Conservation (phyloP, 2,113 vertebrate species). For the Lepisosteus osseus region DNA sequence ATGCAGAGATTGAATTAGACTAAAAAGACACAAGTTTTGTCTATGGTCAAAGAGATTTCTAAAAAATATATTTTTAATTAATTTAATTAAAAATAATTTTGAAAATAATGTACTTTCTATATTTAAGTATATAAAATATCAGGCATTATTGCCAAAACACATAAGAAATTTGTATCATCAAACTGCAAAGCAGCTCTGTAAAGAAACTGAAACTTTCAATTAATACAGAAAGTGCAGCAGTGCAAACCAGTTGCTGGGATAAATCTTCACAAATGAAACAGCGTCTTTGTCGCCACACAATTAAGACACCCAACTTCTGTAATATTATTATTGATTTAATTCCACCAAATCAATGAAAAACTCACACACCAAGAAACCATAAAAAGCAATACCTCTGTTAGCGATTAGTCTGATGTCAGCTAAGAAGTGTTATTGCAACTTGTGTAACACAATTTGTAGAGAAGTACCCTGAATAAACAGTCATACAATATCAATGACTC, state of each 20-base stretch:
- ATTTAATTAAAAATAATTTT: background rate
- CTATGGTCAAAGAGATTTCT: too few relatives aligned
- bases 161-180: background rate
- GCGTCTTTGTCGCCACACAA: background rate
- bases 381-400: slow-evolving; percentile 14
- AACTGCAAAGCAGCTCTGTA: background rate
- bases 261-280: background rate
- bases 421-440: slow-evolving; percentile 3
- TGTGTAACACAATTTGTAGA: slow-evolving; percentile 3
- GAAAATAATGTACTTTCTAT: too few relatives aligned
- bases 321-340: slow-evolving; percentile 41
- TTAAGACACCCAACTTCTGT: slow-evolving; percentile 20
- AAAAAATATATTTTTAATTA: background rate
- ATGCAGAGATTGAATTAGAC: background rate
- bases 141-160: background rate
- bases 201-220: background rate
- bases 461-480: slow-evolving; percentile 9
- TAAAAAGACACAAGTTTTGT: background rate
- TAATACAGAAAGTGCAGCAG: background rate
- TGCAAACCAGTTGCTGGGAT: background rate
- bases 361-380: slow-evolving; percentile 18
- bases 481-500: background rate
- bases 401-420: slow-evolving; percentile 12
- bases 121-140: too few relatives aligned
- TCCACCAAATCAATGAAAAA: slow-evolving; percentile 35